Percentiles rank a stretch among this genome's conserved stretches.
Evolutionary conservation across 2,797 vertebrate genomes (phyloP).

Genomic region (Cyclopterus lumpus): DNA sequence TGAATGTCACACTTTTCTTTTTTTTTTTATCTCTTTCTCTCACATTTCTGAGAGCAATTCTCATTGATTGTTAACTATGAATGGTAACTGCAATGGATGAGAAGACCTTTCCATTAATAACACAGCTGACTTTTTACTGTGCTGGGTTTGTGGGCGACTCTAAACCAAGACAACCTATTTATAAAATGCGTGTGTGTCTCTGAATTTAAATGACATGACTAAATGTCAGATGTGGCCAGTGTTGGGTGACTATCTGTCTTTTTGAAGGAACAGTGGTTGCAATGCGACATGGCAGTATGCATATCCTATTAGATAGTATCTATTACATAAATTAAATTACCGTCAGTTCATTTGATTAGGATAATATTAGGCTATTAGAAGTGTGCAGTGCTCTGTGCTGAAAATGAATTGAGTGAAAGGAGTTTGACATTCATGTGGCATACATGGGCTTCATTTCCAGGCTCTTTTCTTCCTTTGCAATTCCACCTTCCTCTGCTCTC

Average conservation of each 20-base stretch:
- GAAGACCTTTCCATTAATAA: conserved; percentile 58
- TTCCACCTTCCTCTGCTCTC: conserved; percentile 14
- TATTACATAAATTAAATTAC: conserved; percentile 75
- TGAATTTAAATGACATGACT: conserved; percentile 42
- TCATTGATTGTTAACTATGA: conserved; percentile 63
- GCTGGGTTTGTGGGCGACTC: conserved; percentile 14
- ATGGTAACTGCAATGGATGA: conserved; percentile 56
- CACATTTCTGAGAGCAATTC: conserved; percentile 31
- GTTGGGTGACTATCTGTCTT: conserved; percentile 36
- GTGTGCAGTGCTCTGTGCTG: conserved; percentile 47
- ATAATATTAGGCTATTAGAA: conserved; percentile 75
- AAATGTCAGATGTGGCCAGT: conserved; percentile 51
- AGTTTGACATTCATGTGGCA: conserved; percentile 51
- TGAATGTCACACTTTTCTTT: conserved; percentile 65
- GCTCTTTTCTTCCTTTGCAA: conserved; percentile 5
- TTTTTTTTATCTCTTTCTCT: conserved; percentile 16
- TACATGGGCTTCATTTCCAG: conserved; percentile 41
- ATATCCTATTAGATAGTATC: conserved; percentile 67
- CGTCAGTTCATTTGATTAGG: conserved; percentile 75
- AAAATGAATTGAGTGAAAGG: conserved; percentile 58
- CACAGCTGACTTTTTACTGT: conserved; percentile 41
- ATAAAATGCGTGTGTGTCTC: conserved; percentile 14
- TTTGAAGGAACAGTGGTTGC: conserved; percentile 30
- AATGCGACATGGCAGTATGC: conserved; percentile 55
- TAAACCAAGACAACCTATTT: conserved; percentile 48